Percentiles rank a stretch among this genome's conserved stretches.
These are phyloP conservation scores for Sapayoa aenigma DNA, from an alignment of 2,113 vertebrate genomes.

Conservation along the genomic window DNA sequence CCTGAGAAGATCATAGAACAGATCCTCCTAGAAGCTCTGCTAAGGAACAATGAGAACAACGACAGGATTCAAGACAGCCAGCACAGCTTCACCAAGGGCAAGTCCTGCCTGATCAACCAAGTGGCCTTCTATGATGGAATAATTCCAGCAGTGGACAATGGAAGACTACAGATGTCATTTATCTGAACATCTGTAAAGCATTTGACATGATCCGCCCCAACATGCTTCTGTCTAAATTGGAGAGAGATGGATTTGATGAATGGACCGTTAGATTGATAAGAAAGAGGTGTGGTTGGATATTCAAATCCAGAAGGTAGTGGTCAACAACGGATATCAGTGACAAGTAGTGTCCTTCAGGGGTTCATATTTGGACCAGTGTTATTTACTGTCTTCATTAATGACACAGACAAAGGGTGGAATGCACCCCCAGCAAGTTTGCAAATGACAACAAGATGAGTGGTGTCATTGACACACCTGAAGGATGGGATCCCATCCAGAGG, in stretches of 20 bases:
- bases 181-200: fast-evolving
- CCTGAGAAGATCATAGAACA: not conserved
- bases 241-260: not conserved
- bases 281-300: not conserved
- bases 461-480: not conserved
- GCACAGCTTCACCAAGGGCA: not conserved
- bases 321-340: not conserved
- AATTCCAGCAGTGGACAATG: not conserved
- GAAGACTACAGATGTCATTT: not conserved
- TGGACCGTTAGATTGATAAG: not conserved
- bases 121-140: fast-evolving
- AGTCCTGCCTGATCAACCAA: not conserved
- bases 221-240: not conserved
- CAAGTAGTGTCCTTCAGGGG: not conserved
- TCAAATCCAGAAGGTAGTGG: not conserved
- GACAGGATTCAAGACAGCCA: not conserved
- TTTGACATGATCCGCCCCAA: not conserved
- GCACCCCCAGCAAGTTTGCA: not conserved
- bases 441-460: not conserved
- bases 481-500: not conserved
- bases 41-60: fast-evolving
- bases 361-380: not conserved
- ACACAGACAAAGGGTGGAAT: not conserved
- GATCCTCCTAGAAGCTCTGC: not conserved
- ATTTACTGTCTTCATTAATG: not conserved